Percentiles rank a stretch among this genome's conserved stretches.
Conservation (phyloP, 2,113 vertebrate species). For the Tragelaphus strepsiceros region DNA sequence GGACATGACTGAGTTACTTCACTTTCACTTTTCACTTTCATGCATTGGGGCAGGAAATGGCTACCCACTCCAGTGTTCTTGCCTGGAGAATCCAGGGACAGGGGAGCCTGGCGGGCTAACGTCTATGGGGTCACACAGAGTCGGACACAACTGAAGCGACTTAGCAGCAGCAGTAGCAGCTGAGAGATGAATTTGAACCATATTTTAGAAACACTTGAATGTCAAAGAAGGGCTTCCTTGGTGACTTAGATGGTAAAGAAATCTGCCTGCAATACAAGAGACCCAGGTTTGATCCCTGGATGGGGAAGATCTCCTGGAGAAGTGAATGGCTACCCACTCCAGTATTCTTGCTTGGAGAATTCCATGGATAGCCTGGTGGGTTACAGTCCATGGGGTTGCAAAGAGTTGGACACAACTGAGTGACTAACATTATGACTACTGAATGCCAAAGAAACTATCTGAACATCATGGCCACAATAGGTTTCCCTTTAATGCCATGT, state of each 20-base stretch:
- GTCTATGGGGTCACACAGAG: too few relatives aligned
- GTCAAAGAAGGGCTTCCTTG: not conserved
- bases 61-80: too few relatives aligned
- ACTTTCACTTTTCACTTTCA: too few relatives aligned
- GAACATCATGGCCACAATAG: not conserved
- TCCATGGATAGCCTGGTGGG: not conserved
- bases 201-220: not conserved
- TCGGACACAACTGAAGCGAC: rapidly evolving
- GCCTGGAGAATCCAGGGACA: too few relatives aligned
- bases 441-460: not conserved
- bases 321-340: not conserved
- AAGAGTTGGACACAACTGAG: not conserved
- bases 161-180: too few relatives aligned
- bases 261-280: not conserved
- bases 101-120: too few relatives aligned
- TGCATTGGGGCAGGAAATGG: too few relatives aligned
- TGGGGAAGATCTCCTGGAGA: not conserved
- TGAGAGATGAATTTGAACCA: not conserved
- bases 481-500: not conserved
- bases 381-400: not conserved
- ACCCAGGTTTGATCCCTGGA: not conserved
- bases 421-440: not conserved
- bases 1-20: too few relatives aligned
- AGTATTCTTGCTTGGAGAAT: not conserved
- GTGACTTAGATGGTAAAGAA: not conserved